phyloP scores from a whole-genome alignment of 2,797 vertebrate genomes.

The Vipera ursinii region DNA sequence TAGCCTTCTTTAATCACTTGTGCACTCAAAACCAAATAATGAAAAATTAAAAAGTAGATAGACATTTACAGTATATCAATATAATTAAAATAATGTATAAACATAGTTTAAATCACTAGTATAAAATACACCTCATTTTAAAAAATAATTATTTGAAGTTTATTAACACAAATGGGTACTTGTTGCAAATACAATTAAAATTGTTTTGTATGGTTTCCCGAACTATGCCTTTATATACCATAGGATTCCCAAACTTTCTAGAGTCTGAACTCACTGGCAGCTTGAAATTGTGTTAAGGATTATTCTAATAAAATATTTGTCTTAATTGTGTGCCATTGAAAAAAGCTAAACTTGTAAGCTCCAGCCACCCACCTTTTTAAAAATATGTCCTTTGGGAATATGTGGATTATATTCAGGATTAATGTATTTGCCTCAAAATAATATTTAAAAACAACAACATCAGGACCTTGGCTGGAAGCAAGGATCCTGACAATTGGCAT shows the following conservation, averaged over 20 bases:
- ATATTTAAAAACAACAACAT: neutral
- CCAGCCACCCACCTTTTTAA: neutral
- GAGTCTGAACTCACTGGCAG: neutral
- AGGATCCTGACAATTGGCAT: neutral
- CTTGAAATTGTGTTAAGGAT: neutral
- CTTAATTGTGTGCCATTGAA: neutral
- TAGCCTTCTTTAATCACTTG: neutral
- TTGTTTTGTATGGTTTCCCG: neutral
- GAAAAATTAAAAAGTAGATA: neutral
- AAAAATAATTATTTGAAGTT: neutral
- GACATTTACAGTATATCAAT: neutral
- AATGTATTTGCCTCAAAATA: neutral
- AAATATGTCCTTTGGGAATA: neutral
- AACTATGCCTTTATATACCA: neutral
- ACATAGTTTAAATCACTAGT: neutral
- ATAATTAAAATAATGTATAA: neutral
- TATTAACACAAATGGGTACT: neutral
- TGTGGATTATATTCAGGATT: neutral
- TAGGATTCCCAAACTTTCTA: neutral
- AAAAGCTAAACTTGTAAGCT: neutral
- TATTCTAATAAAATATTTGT: neutral
- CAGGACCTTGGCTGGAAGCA: neutral
- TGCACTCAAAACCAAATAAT: neutral
- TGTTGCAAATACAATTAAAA: neutral
- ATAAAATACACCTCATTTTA: neutral